Evolutionary conservation across 2,888 invertebrate genomes (phyloP), one percentile per base, ranked within the genome.

Genomic region (Dermolepida albohirtum): DNA sequence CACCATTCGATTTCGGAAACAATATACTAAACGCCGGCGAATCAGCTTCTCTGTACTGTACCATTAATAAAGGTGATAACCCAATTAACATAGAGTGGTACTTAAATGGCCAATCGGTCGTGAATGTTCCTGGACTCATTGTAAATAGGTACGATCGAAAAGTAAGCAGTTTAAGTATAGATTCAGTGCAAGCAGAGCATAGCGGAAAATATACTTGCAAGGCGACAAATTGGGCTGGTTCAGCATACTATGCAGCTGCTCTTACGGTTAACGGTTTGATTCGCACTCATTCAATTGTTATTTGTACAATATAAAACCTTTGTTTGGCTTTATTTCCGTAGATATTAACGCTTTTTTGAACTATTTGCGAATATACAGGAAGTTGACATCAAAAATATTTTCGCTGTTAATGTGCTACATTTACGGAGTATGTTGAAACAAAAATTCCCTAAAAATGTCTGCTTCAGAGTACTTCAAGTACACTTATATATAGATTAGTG

Each of bases 11-110:
- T 78, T 91, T 93, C 76, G 92, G 92, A 70, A 91, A 92, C 59
- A 91, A 92, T 74, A 87, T 91, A 66, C 89, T 92, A 51, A 92
- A 93, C 78, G 90, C 91, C 68, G 93, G 93, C 5, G 92, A 93
- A 72, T 87, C 90, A 72, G 90, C 91, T 43, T 92, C 92, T 66
- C 87, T 91, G 2, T 89, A 89, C 72, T 94, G 93, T 81, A 89
- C 91, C 84, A 89, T 93, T 44, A 87, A 88, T 54, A 92, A 92
- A 82, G 93, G 95, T 50, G 95, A 95, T 82, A 87, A 89, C 76
- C 94, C 94, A 1, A 85, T 95, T 44, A 86, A 87, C 69, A 87
- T 93, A 43, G 83, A 85, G 55, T 93, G 92, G 93, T 85, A 86
- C 41, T 86, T 90, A 75, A 88, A 88, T 67, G 89, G 88, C 77